Conservation (phyloP, 1,140 invertebrate genomes). For the Bacillus rossius region DNA sequence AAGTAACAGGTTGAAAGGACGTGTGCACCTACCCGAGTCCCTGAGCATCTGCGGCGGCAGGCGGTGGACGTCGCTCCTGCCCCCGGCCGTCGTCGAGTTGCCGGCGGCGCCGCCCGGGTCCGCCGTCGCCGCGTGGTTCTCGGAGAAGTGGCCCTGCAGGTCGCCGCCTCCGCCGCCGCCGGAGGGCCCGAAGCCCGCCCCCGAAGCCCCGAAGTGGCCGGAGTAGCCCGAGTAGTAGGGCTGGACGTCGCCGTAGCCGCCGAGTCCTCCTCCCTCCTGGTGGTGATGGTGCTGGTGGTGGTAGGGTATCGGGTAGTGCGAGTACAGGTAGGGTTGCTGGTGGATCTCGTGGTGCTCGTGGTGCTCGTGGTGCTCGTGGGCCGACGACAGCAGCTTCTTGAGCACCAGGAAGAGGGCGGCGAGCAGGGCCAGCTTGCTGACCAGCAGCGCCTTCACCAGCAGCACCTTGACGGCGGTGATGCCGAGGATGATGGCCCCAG, state of each 20-base stretch:
- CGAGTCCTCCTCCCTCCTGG: not conserved
- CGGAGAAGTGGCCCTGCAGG: constrained; percentile 2
- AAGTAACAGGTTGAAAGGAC: too few species aligned
- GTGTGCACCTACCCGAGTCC: too few species aligned
- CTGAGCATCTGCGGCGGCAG: too few species aligned
- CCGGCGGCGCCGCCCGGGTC: not conserved
- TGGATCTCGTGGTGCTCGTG: not conserved
- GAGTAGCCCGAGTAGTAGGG: too few species aligned
- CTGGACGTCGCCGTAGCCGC: too few species aligned
- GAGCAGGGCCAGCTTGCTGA: constrained; percentile 55
- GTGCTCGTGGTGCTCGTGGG: not conserved
- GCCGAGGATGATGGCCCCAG: constrained; percentile 47
- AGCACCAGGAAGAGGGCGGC: constrained; percentile 50
- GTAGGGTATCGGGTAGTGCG: not conserved
- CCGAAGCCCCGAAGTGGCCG: not conserved
- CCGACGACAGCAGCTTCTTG: constrained; percentile 39
- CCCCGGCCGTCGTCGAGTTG: not conserved
- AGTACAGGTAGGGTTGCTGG: not conserved
- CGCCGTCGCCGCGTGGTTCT: not conserved
- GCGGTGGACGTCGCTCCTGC: not conserved
- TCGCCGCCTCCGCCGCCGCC: not conserved
- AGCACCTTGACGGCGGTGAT: constrained; percentile 51
- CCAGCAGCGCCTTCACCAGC: constrained; percentile 53
- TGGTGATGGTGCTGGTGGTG: not conserved
- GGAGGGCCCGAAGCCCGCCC: not conserved